phyloP scores from a whole-genome alignment of 2,797 vertebrate species.

The Malacoraja senta region DNA sequence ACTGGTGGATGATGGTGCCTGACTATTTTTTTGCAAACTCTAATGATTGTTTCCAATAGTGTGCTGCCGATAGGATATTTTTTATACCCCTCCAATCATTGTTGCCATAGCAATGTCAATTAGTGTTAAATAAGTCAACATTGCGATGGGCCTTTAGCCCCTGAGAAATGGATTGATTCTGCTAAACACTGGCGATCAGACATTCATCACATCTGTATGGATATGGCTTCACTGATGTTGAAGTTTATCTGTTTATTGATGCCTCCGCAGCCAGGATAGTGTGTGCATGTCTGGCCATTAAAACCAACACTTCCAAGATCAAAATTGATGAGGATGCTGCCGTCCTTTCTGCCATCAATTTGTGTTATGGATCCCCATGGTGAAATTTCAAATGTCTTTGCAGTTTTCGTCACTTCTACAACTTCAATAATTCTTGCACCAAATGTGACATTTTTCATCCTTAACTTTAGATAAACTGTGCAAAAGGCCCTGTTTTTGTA shows the following conservation, averaged over 20 bases:
- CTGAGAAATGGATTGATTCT: constrained; percentile 29
- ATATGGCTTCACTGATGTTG: background rate
- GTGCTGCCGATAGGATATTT: background rate
- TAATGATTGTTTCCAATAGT: constrained; percentile 17
- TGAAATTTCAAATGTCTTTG: background rate
- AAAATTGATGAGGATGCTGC: background rate
- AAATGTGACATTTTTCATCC: background rate
- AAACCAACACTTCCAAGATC: background rate
- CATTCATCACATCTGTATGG: constrained; percentile 27
- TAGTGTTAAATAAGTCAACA: constrained; percentile 22
- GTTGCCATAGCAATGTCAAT: constrained; percentile 14
- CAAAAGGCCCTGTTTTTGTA: background rate
- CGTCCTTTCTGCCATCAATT: constrained; percentile 5
- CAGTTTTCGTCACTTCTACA: background rate
- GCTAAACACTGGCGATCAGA: constrained; percentile 15
- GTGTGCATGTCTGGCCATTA: constrained; percentile 24
- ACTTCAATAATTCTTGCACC: background rate
- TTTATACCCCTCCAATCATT: constrained; percentile 4
- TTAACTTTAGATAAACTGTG: background rate
- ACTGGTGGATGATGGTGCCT: background rate
- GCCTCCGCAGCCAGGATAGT: background rate
- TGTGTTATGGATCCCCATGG: background rate
- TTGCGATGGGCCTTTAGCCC: background rate
- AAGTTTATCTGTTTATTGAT: constrained; percentile 35
- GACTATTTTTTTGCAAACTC: background rate